phyloP scores from a whole-genome alignment of 2,797 vertebrate species.

The Lutjanus campechanus region DNA sequence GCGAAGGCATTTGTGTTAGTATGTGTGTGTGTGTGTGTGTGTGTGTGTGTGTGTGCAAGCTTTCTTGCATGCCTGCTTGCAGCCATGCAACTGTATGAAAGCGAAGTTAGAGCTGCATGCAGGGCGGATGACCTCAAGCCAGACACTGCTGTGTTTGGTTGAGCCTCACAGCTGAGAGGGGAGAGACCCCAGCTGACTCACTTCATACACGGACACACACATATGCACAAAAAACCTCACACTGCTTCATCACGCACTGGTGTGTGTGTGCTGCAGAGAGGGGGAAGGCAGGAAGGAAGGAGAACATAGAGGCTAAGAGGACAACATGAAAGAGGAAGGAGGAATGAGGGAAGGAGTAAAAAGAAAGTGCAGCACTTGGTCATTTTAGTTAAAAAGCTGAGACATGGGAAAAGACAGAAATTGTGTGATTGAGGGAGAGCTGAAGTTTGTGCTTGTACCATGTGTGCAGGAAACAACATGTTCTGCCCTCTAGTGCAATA shows the following conservation, averaged over 20 bases:
- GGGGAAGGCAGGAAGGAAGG: not conserved
- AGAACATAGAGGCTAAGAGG: slow-evolving; percentile 4
- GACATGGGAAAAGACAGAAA: not conserved
- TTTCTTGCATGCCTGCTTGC: slow-evolving; percentile 15
- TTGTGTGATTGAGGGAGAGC: slow-evolving; percentile 16
- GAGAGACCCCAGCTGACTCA: slow-evolving; percentile 47
- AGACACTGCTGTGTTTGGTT: slow-evolving; percentile 51
- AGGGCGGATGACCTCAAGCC: slow-evolving; percentile 59
- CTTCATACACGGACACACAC: not conserved
- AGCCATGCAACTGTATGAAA: slow-evolving; percentile 35
- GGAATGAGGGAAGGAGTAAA: not conserved
- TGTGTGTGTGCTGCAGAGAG: slow-evolving; percentile 16
- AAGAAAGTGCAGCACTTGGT: not conserved
- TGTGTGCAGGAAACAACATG: slow-evolving; percentile 41
- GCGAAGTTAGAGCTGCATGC: slow-evolving; percentile 43
- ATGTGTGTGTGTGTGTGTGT: not conserved
- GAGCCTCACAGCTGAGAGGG: slow-evolving; percentile 48
- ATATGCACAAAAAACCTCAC: not conserved
- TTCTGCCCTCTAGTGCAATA: slow-evolving; percentile 62
- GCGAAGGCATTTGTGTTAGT: not conserved
- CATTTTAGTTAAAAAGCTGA: slow-evolving; percentile 19
- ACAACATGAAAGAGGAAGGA: slow-evolving; percentile 17
- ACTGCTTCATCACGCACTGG: slow-evolving; percentile 6
- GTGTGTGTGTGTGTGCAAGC: not conserved
- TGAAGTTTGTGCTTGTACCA: slow-evolving; percentile 27